Evolutionary conservation across 1,140 invertebrate species (phyloP).

Genomic region (Mercenaria mercenaria): DNA sequence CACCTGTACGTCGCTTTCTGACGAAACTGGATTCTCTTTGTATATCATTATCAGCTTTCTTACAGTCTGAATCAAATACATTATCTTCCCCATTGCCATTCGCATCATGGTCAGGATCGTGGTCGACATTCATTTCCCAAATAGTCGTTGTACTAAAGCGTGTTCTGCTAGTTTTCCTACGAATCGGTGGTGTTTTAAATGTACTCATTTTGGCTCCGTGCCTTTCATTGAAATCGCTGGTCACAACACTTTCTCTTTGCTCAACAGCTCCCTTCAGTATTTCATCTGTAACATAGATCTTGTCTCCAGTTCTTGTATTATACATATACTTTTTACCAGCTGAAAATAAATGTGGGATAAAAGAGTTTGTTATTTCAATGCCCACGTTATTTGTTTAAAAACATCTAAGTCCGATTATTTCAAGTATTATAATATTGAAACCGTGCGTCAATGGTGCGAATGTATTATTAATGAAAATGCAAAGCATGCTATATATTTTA

Average conservation of each 20-base stretch:
- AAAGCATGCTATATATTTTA: too few species aligned
- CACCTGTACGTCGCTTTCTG: background rate
- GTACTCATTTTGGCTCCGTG: slow-evolving; percentile 8
- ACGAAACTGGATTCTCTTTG: background rate
- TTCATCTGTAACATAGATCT: slow-evolving; percentile 52
- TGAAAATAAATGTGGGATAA: slow-evolving; percentile 6
- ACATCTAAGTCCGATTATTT: too few species aligned
- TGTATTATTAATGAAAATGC: too few species aligned
- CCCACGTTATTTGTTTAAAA: too few species aligned
- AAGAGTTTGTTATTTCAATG: too few species aligned
- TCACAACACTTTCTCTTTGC: slow-evolving; percentile 25
- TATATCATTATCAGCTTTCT: background rate
- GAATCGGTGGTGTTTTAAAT: slow-evolving; percentile 37
- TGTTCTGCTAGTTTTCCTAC: slow-evolving; percentile 34
- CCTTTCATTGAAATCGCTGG: background rate
- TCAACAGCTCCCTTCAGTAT: slow-evolving; percentile 34
- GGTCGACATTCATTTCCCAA: slow-evolving; percentile 60
- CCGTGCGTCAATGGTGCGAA: too few species aligned
- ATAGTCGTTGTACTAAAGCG: slow-evolving; percentile 61
- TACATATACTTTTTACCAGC: slow-evolving; percentile 57
- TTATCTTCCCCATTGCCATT: background rate
- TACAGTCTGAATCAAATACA: background rate
- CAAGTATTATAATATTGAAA: too few species aligned
- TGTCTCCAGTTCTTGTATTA: slow-evolving; percentile 56
- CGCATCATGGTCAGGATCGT: background rate